phyloP scores from a whole-genome alignment of 2,888 invertebrate genomes.

The Rotaria macrura region DNA sequence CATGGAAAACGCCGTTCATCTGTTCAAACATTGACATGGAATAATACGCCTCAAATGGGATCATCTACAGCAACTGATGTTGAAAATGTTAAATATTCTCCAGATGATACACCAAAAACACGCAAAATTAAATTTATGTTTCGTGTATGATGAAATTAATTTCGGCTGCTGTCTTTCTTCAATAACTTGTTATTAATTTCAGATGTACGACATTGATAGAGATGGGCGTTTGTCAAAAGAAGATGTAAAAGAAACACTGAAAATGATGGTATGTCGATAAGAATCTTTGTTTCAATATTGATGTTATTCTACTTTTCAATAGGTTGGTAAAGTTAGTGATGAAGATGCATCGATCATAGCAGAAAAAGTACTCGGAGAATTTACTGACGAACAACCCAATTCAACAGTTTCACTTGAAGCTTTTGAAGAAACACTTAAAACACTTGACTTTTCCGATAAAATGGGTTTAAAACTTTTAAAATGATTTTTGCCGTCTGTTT shows the following conservation, averaged over 20 bases:
- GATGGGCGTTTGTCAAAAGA: constrained; percentile 6
- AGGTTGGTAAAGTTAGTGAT: constrained; percentile 21
- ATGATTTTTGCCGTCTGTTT: neutral
- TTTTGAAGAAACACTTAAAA: neutral
- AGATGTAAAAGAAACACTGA: constrained; percentile 9
- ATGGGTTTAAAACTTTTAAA: constrained; percentile 19
- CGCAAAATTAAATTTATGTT: constrained; percentile 5
- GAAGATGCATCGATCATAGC: constrained; percentile 18
- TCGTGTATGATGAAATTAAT: neutral
- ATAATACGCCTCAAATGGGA: neutral
- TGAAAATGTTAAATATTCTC: neutral
- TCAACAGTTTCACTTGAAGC: neutral
- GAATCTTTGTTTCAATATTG: too few relatives aligned
- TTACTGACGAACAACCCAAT: neutral
- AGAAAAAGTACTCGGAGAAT: neutral
- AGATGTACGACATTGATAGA: constrained; percentile 19
- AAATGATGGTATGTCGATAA: constrained; percentile 5
- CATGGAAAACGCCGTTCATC: neutral
- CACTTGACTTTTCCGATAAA: neutral
- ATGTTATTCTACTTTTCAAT: neutral
- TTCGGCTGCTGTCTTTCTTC: neutral
- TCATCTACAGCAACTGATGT: neutral
- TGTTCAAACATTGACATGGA: neutral
- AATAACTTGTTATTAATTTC: neutral
- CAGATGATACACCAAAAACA: neutral